Evolutionary conservation across 2,888 invertebrate genomes (phyloP).

Genomic region (Anthoptus insignis): DNA sequence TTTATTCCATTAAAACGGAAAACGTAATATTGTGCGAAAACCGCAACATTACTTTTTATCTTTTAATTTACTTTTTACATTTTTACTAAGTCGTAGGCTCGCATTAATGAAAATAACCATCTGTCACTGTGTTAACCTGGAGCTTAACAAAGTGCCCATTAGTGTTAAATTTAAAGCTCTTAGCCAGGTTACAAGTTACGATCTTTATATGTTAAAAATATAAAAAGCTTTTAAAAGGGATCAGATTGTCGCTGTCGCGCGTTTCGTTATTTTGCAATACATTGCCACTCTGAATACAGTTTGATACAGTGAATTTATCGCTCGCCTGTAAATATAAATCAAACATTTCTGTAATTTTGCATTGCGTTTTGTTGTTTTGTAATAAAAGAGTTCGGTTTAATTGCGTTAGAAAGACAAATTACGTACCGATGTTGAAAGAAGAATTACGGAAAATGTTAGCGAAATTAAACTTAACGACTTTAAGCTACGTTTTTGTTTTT

Average conservation of each 20-base stretch:
- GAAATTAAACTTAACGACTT: too few relatives aligned
- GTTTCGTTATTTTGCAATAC: slow-evolving; percentile 10
- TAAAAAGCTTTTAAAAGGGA: slow-evolving; percentile 14
- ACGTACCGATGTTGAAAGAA: too few relatives aligned
- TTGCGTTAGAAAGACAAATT: background rate
- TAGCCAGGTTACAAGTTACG: slow-evolving; percentile 17
- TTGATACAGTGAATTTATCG: slow-evolving; percentile 9
- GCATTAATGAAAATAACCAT: slow-evolving; percentile 18
- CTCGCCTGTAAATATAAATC: slow-evolving; percentile 11
- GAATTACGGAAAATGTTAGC: too few relatives aligned
- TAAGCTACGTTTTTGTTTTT: too few relatives aligned
- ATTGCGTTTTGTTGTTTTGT: background rate
- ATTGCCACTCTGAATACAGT: background rate
- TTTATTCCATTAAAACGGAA: slow-evolving; percentile 1
- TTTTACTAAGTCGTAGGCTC: background rate
- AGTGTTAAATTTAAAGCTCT: slow-evolving; percentile 25
- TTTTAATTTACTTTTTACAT: slow-evolving; percentile 7
- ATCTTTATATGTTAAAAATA: slow-evolving; percentile 5
- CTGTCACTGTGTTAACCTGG: slow-evolving; percentile 21
- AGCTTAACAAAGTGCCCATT: slow-evolving; percentile 31
- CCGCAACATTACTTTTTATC: slow-evolving; percentile 21
- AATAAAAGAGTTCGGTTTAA: background rate
- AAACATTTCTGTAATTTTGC: slow-evolving; percentile 11
- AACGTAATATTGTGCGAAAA: slow-evolving; percentile 13
- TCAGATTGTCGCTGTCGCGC: background rate